phyloP scores from a whole-genome alignment of 2,113 vertebrate species.

The Platysteira castanea region DNA sequence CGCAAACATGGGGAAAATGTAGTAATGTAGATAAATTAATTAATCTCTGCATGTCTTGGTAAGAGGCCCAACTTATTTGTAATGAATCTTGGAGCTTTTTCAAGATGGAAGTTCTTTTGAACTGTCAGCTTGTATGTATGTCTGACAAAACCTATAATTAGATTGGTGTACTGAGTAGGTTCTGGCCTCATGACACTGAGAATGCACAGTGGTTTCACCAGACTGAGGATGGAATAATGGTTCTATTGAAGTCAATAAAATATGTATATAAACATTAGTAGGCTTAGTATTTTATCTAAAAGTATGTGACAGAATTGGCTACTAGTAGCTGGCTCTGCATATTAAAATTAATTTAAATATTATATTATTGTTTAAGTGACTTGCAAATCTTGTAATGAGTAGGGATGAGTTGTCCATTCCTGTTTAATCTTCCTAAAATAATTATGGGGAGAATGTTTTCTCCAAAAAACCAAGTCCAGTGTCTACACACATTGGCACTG shows the following conservation, averaged over 20 bases:
- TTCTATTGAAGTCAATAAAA: neutral
- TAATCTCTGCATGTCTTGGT: slow-evolving; percentile 25
- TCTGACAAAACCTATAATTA: neutral
- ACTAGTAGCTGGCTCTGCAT: neutral
- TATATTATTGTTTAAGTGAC: neutral
- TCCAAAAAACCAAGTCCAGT: neutral
- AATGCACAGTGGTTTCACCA: neutral
- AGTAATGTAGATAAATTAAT: slow-evolving; percentile 19
- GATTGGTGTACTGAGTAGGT: neutral
- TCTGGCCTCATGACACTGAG: neutral
- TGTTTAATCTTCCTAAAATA: neutral
- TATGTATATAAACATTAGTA: neutral
- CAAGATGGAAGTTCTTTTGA: slow-evolving; percentile 20
- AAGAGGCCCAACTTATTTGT: slow-evolving; percentile 8
- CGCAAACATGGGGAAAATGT: neutral
- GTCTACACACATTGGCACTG: neutral
- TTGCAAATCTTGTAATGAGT: neutral
- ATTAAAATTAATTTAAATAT: neutral
- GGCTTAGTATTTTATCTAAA: neutral
- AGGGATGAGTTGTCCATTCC: neutral
- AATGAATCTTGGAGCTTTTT: neutral
- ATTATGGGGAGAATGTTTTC: neutral
- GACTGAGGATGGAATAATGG: neutral
- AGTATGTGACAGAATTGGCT: neutral
- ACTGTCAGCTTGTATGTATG: neutral